Evolutionary conservation across 1,140 invertebrate species (phyloP).

Genomic region (Cepaea nemoralis): DNA sequence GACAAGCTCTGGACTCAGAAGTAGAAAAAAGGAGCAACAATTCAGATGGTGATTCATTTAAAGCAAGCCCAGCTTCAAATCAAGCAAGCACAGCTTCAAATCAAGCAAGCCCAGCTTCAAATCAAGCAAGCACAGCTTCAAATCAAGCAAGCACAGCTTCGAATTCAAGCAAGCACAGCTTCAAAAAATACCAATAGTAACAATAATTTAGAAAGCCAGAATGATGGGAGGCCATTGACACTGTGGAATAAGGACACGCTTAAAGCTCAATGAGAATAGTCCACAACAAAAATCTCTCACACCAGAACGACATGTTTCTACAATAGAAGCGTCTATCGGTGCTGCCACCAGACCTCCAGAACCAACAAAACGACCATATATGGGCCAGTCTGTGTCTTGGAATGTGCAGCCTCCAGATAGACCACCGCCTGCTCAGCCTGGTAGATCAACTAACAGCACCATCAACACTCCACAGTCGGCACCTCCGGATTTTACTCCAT

Average conservation of each 20-base stretch:
- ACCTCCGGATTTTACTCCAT: slow-evolving; percentile 35
- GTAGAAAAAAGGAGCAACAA: not conserved
- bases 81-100: no score
- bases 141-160: not conserved
- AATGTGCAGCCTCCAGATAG: slow-evolving; percentile 14
- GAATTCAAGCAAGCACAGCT: not conserved
- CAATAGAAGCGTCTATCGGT: slow-evolving; percentile 20
- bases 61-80: not conserved
- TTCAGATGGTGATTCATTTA: not conserved
- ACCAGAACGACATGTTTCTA: slow-evolving; percentile 25
- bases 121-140: no score
- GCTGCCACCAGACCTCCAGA: not conserved
- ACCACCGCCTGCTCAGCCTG: not conserved
- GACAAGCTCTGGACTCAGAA: slow-evolving; percentile 26
- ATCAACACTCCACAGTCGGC: slow-evolving; percentile 26
- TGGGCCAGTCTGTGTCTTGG: slow-evolving; percentile 28
- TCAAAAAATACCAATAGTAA: slow-evolving; percentile 3
- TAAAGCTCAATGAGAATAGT: slow-evolving; percentile 5
- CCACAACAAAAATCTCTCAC: not conserved
- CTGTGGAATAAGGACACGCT: slow-evolving; percentile 4
- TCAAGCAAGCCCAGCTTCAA: no score
- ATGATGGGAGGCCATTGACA: slow-evolving; percentile 13
- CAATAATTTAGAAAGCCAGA: not conserved
- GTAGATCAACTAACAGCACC: not conserved
- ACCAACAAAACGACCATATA: slow-evolving; percentile 9